A percentile compares a stretch with the other conserved stretches of the same genome.
Evolutionary conservation across 2,797 vertebrate species (phyloP).

Genomic region (Sorex maritimensis): DNA sequence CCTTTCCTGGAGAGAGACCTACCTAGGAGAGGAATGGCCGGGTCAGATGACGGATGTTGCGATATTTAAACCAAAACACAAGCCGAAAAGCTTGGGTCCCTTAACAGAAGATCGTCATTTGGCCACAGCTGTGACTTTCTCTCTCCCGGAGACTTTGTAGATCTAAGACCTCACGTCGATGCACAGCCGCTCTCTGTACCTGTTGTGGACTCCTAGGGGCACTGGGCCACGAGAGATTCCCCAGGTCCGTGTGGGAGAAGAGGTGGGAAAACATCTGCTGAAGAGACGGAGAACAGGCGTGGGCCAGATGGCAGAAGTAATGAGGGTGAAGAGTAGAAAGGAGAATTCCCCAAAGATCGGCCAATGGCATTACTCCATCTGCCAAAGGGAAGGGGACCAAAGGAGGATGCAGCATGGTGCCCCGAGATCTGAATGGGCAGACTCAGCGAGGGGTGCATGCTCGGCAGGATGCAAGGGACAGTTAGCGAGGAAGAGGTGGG

Average conservation of each 20-base stretch:
- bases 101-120: constrained; percentile 34
- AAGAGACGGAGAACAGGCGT: constrained; percentile 70
- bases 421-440: constrained; percentile 49
- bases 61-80: neutral
- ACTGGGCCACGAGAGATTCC: neutral
- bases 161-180: neutral
- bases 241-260: constrained; percentile 18
- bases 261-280: constrained; percentile 45
- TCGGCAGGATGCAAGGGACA: neutral
- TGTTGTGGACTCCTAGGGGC: neutral
- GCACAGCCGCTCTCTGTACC: neutral
- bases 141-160: neutral
- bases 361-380: constrained; percentile 75
- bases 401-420: constrained; percentile 64
- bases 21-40: too few relatives aligned
- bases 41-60: too few relatives aligned
- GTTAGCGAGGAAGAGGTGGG: neutral
- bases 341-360: constrained; percentile 81
- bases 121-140: constrained; percentile 15
- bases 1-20: too few relatives aligned
- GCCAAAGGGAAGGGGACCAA: constrained; percentile 48
- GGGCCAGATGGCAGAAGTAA: constrained; percentile 80
- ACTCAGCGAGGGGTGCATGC: constrained; percentile 47
- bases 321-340: constrained; percentile 79
- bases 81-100: constrained; percentile 18